Percentiles rank a stretch among this genome's conserved stretches.
phyloP scores from a whole-genome alignment of 1,140 invertebrate genomes.

The Drosophila subpulchrella region DNA sequence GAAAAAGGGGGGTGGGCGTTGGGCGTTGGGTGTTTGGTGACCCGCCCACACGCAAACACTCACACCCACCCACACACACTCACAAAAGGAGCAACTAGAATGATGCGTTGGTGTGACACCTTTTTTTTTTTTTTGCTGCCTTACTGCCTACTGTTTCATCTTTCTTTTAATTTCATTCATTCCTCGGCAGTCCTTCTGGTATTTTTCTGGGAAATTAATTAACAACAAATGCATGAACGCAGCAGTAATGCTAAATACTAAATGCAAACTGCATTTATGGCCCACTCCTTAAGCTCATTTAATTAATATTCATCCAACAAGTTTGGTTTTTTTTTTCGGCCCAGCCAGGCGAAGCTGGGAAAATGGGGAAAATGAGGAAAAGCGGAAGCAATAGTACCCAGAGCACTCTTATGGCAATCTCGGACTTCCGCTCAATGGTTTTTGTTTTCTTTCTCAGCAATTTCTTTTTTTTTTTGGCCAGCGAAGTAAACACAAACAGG shows the following conservation, averaged over 20 bases:
- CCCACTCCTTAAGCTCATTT: conserved; percentile 72
- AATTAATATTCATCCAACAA: conserved; percentile 78
- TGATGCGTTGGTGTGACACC: conserved; percentile 55
- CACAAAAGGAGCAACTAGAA: conserved; percentile 43
- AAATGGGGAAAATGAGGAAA: neutral
- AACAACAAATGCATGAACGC: conserved; percentile 67
- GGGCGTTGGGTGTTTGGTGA: conserved; percentile 6
- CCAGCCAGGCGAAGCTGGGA: neutral
- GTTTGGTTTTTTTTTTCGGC: conserved; percentile 56
- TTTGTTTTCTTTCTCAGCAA: conserved; percentile 30
- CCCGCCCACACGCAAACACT: conserved; percentile 21
- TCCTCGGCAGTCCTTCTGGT: neutral
- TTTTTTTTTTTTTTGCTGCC: conserved; percentile 19
- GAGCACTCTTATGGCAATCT: conserved; percentile 73
- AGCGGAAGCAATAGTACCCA: conserved; percentile 22
- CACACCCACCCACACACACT: conserved; percentile 11
- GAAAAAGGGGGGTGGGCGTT: conserved; percentile 5
- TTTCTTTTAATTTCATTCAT: conserved; percentile 69
- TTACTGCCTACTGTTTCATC: conserved; percentile 19
- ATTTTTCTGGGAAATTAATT: conserved; percentile 74
- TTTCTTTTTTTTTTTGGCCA: conserved; percentile 1
- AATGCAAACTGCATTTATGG: conserved; percentile 69
- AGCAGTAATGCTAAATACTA: conserved; percentile 49
- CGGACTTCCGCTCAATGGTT: conserved; percentile 65
- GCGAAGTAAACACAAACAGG: conserved; percentile 36